Conservation (phyloP, 2,888 invertebrate genomes). For the Caenorhabditis imperialis region DNA sequence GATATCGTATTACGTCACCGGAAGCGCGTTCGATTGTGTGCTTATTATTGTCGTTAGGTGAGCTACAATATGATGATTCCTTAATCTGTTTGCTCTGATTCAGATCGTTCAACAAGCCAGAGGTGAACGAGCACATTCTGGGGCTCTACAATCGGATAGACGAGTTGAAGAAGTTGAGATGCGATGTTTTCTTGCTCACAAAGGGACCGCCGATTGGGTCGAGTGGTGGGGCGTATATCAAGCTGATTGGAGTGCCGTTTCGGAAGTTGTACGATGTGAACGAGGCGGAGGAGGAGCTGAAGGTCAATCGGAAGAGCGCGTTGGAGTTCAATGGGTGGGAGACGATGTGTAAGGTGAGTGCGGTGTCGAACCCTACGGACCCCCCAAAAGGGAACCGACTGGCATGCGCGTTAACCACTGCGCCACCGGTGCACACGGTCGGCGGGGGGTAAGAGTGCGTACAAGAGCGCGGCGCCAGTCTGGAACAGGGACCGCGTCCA, state of each 20-base stretch:
- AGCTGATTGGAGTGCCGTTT: constrained; percentile 67
- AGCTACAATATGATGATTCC: constrained; percentile 8
- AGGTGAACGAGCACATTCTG: constrained; percentile 65
- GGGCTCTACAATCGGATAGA: constrained; percentile 63
- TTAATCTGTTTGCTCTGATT: constrained; percentile 1
- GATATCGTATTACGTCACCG: constrained; percentile 59
- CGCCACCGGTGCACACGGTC: no score
- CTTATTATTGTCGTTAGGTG: constrained; percentile 62
- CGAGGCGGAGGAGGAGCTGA: constrained; percentile 61
- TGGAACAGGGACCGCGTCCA: no score
- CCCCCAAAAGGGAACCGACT: no score
- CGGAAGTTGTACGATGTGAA: constrained; percentile 63
- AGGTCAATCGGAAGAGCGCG: constrained; percentile 54
- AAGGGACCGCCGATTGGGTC: constrained; percentile 65
- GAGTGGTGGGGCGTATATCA: constrained; percentile 66
- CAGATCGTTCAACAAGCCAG: constrained; percentile 62
- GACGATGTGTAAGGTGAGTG: constrained; percentile 50
- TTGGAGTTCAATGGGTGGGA: constrained; percentile 55
- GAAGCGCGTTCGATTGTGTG: constrained; percentile 59
- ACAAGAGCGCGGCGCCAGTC: no score
- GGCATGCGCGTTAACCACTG: no score
- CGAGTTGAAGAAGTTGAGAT: constrained; percentile 55
- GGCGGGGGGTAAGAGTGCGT: no score
- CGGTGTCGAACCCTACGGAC: background rate
- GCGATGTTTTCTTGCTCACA: constrained; percentile 65